A percentile compares a stretch with the other conserved stretches of the same genome.
These are phyloP conservation scores for Antidorcas marsupialis DNA, from an alignment of 2,113 vertebrate species.

Conservation along the genomic window DNA sequence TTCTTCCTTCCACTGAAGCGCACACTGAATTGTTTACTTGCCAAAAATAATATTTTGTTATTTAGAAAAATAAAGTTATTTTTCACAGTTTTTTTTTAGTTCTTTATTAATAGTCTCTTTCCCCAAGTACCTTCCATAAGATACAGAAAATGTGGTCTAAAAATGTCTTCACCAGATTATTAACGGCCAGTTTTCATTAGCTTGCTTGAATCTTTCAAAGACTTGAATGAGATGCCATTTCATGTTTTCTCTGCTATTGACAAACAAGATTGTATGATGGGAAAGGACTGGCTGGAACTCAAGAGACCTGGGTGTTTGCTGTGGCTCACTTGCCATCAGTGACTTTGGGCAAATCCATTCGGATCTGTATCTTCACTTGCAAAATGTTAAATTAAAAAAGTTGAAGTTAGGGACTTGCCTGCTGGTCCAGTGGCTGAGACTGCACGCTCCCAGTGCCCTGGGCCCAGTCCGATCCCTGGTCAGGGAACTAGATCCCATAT, in stretches of 20 bases:
- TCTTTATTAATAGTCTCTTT: background rate
- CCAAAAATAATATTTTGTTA: slow-evolving; percentile 41
- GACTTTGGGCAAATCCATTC: background rate
- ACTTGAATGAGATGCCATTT: background rate
- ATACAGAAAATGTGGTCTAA: background rate
- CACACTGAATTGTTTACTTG: slow-evolving; percentile 23
- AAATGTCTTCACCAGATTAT: background rate
- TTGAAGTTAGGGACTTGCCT: background rate
- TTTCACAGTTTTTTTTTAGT: background rate
- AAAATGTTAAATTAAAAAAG: background rate
- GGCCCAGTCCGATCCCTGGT: accelerated
- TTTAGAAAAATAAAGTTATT: slow-evolving; percentile 19
- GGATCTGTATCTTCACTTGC: background rate
- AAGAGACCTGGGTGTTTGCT: background rate
- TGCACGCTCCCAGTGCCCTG: background rate
- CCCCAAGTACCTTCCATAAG: background rate
- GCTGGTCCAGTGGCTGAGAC: background rate
- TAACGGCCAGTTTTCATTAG: background rate
- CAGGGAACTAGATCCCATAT: background rate
- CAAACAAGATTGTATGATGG: background rate
- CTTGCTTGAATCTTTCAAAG: background rate
- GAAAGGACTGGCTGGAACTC: background rate
- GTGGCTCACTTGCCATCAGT: background rate
- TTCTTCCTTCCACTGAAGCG: background rate
- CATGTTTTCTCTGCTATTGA: background rate